Conservation (phyloP, 2,888 invertebrate genomes). For the Melieria crassipennis region DNA sequence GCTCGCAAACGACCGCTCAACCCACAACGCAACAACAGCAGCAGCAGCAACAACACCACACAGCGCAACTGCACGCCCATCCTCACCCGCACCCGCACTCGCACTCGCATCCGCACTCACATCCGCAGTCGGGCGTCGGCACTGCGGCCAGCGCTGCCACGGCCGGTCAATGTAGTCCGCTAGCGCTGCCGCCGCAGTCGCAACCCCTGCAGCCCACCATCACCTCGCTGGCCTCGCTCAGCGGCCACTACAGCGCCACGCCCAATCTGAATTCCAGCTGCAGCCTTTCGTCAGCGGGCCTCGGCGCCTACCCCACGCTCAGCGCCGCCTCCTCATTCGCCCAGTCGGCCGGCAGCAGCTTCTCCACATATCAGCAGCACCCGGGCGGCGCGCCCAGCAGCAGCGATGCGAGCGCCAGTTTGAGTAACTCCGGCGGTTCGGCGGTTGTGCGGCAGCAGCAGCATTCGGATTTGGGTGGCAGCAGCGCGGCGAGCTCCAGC, state of each 20-base stretch:
- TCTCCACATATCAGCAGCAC: slow-evolving; percentile 56
- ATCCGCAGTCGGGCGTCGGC: slow-evolving; percentile 38
- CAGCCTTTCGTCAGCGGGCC: slow-evolving; percentile 45
- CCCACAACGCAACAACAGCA: slow-evolving; percentile 42
- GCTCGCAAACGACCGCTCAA: slow-evolving; percentile 47
- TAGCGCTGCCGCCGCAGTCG: slow-evolving; percentile 60
- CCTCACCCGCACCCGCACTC: slow-evolving; percentile 46
- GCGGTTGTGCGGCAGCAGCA: slow-evolving; percentile 47
- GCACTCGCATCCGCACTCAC: slow-evolving; percentile 44
- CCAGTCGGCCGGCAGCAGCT: slow-evolving; percentile 55
- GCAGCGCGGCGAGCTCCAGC: neutral
- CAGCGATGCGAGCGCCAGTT: slow-evolving; percentile 30
- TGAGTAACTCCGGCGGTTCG: slow-evolving; percentile 4
- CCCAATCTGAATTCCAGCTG: slow-evolving; percentile 47
- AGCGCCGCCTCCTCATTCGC: slow-evolving; percentile 50
- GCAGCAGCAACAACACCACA: slow-evolving; percentile 38
- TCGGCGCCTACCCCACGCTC: slow-evolving; percentile 48
- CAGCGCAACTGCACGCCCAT: slow-evolving; percentile 33
- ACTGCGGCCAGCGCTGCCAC: slow-evolving; percentile 63
- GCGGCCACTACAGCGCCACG: slow-evolving; percentile 48
- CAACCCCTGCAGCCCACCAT: slow-evolving; percentile 61
- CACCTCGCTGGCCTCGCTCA: slow-evolving; percentile 50
- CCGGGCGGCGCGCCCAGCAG: slow-evolving; percentile 3
- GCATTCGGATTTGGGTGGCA: slow-evolving; percentile 28
- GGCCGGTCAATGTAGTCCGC: slow-evolving; percentile 59